Evolutionary conservation across 2,797 vertebrate genomes (phyloP), one percentile per base, ranked within the genome.

Genomic region (Chelon labrosus): DNA sequence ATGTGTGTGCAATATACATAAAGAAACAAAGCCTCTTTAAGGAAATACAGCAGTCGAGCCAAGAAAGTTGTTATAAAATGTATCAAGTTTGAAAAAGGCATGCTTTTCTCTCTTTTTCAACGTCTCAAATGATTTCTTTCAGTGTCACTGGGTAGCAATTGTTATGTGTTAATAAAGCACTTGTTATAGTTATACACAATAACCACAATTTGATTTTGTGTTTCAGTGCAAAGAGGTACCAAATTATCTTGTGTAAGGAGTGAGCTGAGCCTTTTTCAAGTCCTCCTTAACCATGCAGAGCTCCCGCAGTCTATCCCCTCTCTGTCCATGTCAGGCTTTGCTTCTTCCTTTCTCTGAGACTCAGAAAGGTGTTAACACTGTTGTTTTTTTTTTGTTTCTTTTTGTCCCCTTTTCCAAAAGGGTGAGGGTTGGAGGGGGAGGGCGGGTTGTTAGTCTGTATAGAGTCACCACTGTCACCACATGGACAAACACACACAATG

Each of bases 21-120:
- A 94, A 91, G 94, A 95, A 95, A 92, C 93, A 94, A 94, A 93
- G 94, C 94, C 93, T 95, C 92, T 91, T 86, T 65, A 84, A 92
- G 91, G 89, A 92, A 92, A 93, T 76, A 94, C 91, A 93, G 89
- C 91, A 90, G 80, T 85, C 58, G 65, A 86, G 82, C 90, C 90
- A 90, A 90, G 87, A 90, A 88, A 89, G 84, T 73, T 88, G 70
- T 79, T 93, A 93, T 66, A 94, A 95, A 95, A 94, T 63, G 88
- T 93, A 92, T 90, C 87, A 92, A 92, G 88, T 90, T 90, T 93
- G 86, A 88, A 94, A 95, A 94, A 95, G 88, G 85, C 94, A 95
- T 94, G 94, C 93, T 82, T 72, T 75, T 82, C 66, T 84, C 77
- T 87, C 51, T 80, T 38, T 80, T 80, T 79, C 51, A 58, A 79